Evolutionary conservation across 2,797 vertebrate genomes (phyloP).

Genomic region (Phoebastria nigripes): DNA sequence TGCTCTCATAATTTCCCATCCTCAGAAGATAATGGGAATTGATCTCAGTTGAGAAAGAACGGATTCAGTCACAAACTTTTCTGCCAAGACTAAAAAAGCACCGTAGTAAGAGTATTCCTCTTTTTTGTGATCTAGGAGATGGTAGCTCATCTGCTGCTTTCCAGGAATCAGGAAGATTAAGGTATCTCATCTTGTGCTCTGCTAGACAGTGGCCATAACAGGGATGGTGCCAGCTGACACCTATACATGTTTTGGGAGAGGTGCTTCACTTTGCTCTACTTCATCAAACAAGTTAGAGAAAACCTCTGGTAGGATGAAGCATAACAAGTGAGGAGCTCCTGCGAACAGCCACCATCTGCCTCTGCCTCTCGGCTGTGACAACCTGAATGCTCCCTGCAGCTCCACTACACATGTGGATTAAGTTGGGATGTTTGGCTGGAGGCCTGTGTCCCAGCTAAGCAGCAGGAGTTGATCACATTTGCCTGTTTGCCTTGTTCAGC

Average conservation of each 20-base stretch:
- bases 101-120: background rate
- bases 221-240: background rate
- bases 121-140: background rate
- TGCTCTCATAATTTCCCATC: background rate
- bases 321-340: background rate
- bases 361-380: background rate
- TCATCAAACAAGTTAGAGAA: background rate
- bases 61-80: background rate
- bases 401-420: background rate
- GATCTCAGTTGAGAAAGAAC: background rate
- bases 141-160: background rate
- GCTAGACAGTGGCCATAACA: background rate
- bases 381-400: background rate
- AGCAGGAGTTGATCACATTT: background rate
- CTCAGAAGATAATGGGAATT: background rate
- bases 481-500: background rate
- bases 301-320: background rate
- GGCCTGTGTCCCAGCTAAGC: background rate
- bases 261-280: background rate
- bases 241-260: background rate
- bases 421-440: background rate
- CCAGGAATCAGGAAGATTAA: background rate
- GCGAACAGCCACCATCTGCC: background rate
- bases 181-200: background rate
- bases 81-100: background rate